Percentiles rank a stretch among this genome's conserved stretches.
Conservation (phyloP, 2,888 invertebrate genomes). For the Cecidostiba fungosa region DNA sequence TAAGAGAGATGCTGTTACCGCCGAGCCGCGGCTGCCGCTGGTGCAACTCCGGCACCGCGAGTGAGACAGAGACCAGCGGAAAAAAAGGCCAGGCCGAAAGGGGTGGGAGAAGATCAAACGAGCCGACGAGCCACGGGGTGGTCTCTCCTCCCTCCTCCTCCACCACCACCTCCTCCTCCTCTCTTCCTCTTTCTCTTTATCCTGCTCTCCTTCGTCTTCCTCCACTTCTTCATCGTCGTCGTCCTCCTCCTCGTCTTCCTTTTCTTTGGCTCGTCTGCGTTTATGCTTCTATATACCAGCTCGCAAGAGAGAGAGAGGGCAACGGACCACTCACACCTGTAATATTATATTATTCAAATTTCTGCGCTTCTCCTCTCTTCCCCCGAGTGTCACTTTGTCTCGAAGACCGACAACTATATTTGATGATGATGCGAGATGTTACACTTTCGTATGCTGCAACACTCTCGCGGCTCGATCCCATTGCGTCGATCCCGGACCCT, state of each 20-base stretch:
- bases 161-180: slow-evolving; percentile 55
- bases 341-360: slow-evolving; percentile 77
- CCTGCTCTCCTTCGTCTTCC: slow-evolving; percentile 60
- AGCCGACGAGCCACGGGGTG: slow-evolving; percentile 80
- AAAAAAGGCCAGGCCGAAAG: slow-evolving; percentile 62
- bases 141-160: slow-evolving; percentile 76
- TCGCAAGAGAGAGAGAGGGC: slow-evolving; percentile 1
- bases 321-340: slow-evolving; percentile 60
- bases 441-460: background rate
- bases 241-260: slow-evolving; percentile 46
- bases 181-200: slow-evolving; percentile 54
- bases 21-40: background rate
- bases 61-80: slow-evolving; percentile 56
- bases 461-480: background rate
- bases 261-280: slow-evolving; percentile 62
- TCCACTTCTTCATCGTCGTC: slow-evolving; percentile 58
- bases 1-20: slow-evolving; percentile 43
- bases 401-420: slow-evolving; percentile 57
- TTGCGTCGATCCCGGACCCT: background rate
- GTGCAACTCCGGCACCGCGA: slow-evolving; percentile 5
- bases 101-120: slow-evolving; percentile 79
- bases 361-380: slow-evolving; percentile 65
- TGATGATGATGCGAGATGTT: slow-evolving; percentile 22
- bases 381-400: slow-evolving; percentile 62
- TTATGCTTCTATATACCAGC: slow-evolving; percentile 15